Evolutionary conservation across 2,888 invertebrate species (phyloP).

Genomic region (Spodoptera littoralis): DNA sequence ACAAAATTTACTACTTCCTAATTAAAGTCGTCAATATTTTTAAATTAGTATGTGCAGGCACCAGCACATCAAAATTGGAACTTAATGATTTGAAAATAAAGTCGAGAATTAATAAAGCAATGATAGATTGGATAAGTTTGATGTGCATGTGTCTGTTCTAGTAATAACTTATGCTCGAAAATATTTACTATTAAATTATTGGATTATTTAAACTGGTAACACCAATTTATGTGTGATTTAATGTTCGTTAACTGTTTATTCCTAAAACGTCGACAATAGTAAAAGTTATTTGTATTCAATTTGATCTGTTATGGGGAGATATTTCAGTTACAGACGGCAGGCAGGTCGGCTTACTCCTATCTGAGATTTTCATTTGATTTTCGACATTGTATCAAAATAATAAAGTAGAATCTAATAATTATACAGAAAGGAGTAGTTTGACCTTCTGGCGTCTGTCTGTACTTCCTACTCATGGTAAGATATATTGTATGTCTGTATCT

Average conservation of each 20-base stretch:
- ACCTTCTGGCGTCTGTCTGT: background rate
- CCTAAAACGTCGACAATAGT: slow-evolving; percentile 29
- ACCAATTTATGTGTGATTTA: slow-evolving; percentile 33
- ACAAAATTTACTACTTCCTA: slow-evolving; percentile 46
- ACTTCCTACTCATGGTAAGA: slow-evolving; percentile 14
- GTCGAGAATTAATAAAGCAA: too few species aligned
- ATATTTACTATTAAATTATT: slow-evolving; percentile 12
- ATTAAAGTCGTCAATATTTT: slow-evolving; percentile 34
- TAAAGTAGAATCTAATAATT: too few species aligned
- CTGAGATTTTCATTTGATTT: too few species aligned
- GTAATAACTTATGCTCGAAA: background rate
- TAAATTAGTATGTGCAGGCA: slow-evolving; percentile 10
- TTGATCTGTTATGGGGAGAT: slow-evolving; percentile 53
- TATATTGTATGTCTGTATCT: slow-evolving; percentile 19
- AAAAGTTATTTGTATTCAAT: slow-evolving; percentile 43
- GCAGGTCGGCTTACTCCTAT: too few species aligned
- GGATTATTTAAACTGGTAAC: slow-evolving; percentile 20
- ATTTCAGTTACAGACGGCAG: slow-evolving; percentile 15
- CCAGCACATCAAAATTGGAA: too few species aligned
- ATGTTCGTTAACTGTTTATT: slow-evolving; percentile 32
- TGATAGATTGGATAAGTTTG: too few species aligned
- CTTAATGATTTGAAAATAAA: too few species aligned
- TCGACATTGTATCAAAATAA: too few species aligned
- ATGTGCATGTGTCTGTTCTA: too few species aligned
- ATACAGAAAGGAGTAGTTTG: too few species aligned